Conservation (phyloP, 2,888 invertebrate species). For the Saturnia japonica region DNA sequence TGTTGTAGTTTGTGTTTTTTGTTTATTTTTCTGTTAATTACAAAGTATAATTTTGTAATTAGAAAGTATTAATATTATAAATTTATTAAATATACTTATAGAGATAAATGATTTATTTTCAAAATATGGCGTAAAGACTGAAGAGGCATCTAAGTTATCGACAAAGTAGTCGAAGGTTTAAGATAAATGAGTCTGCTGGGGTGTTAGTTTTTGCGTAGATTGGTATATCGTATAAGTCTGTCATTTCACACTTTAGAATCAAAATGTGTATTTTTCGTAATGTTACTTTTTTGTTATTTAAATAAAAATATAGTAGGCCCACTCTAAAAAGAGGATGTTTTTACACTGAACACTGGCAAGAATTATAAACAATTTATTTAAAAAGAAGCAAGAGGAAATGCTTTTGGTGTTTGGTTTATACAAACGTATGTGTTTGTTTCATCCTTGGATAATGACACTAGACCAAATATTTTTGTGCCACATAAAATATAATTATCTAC, state of each 20-base stretch:
- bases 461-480: no score
- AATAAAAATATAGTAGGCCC: no score
- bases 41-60: neutral
- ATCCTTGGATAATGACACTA: no score
- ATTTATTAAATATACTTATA: neutral
- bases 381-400: no score
- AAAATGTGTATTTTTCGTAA: no score
- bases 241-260: neutral
- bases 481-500: no score
- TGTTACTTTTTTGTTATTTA: neutral
- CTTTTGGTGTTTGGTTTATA: no score
- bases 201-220: conserved; percentile 4
- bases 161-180: neutral
- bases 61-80: neutral
- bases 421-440: no score
- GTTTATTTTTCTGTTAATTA: neutral
- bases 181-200: neutral
- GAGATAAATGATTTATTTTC: neutral
- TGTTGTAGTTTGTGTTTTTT: no score
- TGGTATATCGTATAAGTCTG: neutral
- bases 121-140: neutral
- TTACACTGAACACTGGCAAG: no score
- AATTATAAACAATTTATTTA: no score
- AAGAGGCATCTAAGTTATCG: conserved; percentile 5
- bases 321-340: no score